Conservation (phyloP, 2,888 invertebrate species). For the Desoria tigrina region DNA sequence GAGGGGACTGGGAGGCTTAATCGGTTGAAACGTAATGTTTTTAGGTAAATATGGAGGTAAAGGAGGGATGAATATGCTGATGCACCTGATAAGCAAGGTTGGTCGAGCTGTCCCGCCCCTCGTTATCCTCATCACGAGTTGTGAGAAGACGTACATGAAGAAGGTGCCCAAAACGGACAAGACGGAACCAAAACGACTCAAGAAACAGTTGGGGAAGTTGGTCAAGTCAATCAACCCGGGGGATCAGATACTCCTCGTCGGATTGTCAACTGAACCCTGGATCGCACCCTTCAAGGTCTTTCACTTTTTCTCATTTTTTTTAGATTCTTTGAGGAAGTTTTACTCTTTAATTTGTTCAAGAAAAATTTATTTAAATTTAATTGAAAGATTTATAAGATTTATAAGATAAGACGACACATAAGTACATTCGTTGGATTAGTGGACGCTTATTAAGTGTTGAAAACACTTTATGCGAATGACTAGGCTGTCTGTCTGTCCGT, state of each 20-base stretch:
- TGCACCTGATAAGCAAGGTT: constrained; percentile 89
- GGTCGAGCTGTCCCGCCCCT: constrained; percentile 81
- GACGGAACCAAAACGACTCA: constrained; percentile 88
- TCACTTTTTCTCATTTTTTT: constrained; percentile 76
- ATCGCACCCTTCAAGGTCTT: constrained; percentile 60
- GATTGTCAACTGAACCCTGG: constrained; percentile 81
- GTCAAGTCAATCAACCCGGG: constrained; percentile 85
- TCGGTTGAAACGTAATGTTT: too few species aligned
- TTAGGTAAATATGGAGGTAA: constrained; percentile 84
- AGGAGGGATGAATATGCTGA: constrained; percentile 87
- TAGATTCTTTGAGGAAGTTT: too few species aligned
- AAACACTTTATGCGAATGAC: too few species aligned
- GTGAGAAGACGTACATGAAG: constrained; percentile 85
- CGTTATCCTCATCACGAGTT: constrained; percentile 84
- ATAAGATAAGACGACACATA: too few species aligned
- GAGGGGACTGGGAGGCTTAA: too few species aligned
- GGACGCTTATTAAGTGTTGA: too few species aligned
- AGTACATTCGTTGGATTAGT: too few species aligned
- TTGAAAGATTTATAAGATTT: too few species aligned
- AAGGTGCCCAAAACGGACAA: constrained; percentile 86
- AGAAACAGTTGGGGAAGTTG: constrained; percentile 88
- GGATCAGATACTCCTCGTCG: constrained; percentile 80
- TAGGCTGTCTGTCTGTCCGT: too few species aligned
- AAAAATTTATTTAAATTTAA: too few species aligned
- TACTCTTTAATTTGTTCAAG: too few species aligned